Evolutionary conservation across 2,888 invertebrate species (phyloP).

Genomic region (Homarus gammarus): DNA sequence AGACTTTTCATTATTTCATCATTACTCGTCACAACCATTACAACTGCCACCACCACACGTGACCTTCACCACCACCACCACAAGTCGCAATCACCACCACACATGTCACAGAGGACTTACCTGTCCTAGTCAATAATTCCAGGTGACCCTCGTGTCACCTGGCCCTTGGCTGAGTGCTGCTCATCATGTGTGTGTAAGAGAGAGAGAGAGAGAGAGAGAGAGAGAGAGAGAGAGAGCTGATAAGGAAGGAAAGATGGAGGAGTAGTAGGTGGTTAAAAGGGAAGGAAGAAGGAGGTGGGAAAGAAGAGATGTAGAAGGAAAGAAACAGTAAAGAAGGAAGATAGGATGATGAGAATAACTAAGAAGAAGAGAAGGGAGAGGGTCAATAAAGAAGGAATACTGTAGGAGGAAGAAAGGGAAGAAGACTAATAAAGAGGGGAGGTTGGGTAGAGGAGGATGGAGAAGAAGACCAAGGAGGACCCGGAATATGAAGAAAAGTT

Average conservation of each 20-base stretch:
- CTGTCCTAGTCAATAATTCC: background rate
- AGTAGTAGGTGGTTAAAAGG: background rate
- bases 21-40: background rate
- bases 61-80: background rate
- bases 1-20: no score
- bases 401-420: background rate
- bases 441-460: background rate
- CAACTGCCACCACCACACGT: background rate
- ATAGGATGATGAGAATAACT: background rate
- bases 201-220: constrained; percentile 30
- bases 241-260: background rate
- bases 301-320: background rate
- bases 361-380: no score
- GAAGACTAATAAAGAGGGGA: background rate
- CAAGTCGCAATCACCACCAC: background rate
- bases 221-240: constrained; percentile 35
- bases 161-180: background rate
- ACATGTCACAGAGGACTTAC: background rate
- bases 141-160: background rate
- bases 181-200: background rate
- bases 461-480: no score
- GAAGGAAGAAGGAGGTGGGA: background rate
- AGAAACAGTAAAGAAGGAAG: background rate
- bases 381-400: no score
- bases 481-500: background rate